Evolutionary conservation across 2,888 invertebrate genomes (phyloP), one percentile per base, ranked within the genome.

Genomic region (Acholoe squamosa): DNA sequence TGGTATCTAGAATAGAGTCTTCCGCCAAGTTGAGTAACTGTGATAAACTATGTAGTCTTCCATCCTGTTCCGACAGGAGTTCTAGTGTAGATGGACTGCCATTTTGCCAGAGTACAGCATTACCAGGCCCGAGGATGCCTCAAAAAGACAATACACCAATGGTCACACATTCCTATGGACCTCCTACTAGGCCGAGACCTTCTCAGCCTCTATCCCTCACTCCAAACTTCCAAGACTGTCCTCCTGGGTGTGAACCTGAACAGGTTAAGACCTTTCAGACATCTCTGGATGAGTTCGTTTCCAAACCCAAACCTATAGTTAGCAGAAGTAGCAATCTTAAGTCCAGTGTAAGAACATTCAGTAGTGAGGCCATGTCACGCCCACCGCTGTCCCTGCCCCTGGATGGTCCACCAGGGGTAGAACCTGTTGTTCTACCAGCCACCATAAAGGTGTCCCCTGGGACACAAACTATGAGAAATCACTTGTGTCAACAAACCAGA

Each of bases 41-140:
- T 80, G 80, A 80, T 80, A 80, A 80, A 80, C 33, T 43, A 34
- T 22, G 22, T 34, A 33, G 43, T 80, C 80, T 80, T 80, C 80
- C 80, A 80, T 33, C n/a, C 76, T 28, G 76, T 76, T 14, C 16
- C 3, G 76, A 76, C 31, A 76, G 16, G 16, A 28, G 76, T 25
- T 5, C 28, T 16, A 76, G 76, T 76, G 31, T 7, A 43, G 43
- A 43, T 43, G 43, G 3, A 43, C 5, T 43, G 43, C 10, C 43
- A 43, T 10, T 10, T 7, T 7, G 43, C 10, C 43, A 3, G 43
- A 43, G 43, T 43, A 43, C 43, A 43, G 43, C 43, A 43, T 43
- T 43, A 43, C 5, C 10, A 43, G 43, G 43, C 10, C 3, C 5
- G 43, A 43, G 43, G 43, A 43, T 43, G 43, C 43, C 43, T 43